Evolutionary conservation across 2,113 vertebrate genomes (phyloP), one percentile per base, ranked within the genome.

Genomic region (Ceratotherium simum): DNA sequence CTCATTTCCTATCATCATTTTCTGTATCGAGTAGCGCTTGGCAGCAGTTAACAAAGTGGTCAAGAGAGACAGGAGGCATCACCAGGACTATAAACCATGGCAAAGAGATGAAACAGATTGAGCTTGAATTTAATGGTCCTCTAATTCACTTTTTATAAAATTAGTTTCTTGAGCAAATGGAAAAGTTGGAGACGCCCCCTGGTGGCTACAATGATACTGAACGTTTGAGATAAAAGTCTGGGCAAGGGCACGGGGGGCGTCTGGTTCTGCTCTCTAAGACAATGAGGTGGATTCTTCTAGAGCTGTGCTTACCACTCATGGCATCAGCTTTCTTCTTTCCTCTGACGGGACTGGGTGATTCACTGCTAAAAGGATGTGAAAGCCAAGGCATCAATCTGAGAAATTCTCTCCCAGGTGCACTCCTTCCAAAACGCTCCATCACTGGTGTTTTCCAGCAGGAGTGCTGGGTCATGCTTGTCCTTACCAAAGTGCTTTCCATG

Each of bases 161-260:
- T 75, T 81, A 75, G 80, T 67, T 96, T 85, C 60, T 82, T 85
- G 31, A 80, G 79, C 69, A 85, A 95, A 93, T 20, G 31, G 73
- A 48, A 72, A 89, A 81, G 31, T 14, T 36, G 27, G 82, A 87
- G 65, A 31, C 65, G 92, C 23, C 21, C 17, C 29, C 4, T 64
- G 7, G 56, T 31, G 67, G 56, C n/a, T 16, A 17, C 54, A 42
- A 8, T 10, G 58, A 46, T n/a, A 60, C 51, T 42, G 20, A 76
- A 36, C 18, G 33, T 25, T 58, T 0, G 36, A 93, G 75, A 67
- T 6, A 27, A n/a, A 27, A 33, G 58, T 16, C 12, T 1, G 5
- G 23, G 20, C 1, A 1, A 31, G 27, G 16, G 9, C 6, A 23
- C 65, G 31, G 42, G 42, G 48, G 29, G 27, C 2, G 3, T 1